These are phyloP conservation scores for Corydoras sp. DNA, from an alignment of 2,113 vertebrate genomes.

Conservation along the genomic window DNA sequence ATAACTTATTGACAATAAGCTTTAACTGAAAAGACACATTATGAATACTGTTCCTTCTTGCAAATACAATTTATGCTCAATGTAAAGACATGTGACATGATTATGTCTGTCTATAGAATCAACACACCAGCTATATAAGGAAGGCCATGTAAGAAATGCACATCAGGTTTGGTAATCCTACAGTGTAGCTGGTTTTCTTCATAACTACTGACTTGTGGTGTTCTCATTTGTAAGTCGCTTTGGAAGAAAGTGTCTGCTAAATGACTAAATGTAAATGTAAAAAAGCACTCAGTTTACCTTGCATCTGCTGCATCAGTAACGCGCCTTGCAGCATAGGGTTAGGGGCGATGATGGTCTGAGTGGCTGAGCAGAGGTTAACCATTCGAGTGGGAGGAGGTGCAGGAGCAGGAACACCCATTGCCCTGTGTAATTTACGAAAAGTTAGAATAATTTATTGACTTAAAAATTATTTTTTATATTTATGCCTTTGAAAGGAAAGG, in stretches of 20 bases:
- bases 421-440: slow-evolving; percentile 39
- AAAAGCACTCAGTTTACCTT: slow-evolving; percentile 69
- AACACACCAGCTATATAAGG: slow-evolving; percentile 4
- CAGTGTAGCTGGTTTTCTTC: too few relatives aligned
- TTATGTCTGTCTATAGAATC: too few relatives aligned
- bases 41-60: background rate
- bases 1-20: too few relatives aligned
- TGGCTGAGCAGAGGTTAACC: slow-evolving; percentile 78
- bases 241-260: too few relatives aligned
- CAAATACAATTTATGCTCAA: background rate
- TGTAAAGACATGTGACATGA: too few relatives aligned
- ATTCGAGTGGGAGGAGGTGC: slow-evolving; percentile 71
- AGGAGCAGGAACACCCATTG: slow-evolving; percentile 56
- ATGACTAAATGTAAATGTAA: too few relatives aligned
- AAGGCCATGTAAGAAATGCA: background rate
- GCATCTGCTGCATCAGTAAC: slow-evolving; percentile 92
- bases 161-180: too few relatives aligned
- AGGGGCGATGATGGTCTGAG: slow-evolving; percentile 77
- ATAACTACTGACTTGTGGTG: too few relatives aligned
- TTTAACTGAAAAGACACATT: background rate
- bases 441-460: too few relatives aligned
- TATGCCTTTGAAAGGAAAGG: too few relatives aligned
- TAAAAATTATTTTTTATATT: too few relatives aligned
- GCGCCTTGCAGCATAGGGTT: slow-evolving; percentile 89
- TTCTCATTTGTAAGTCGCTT: too few relatives aligned